Evolutionary conservation across 2,888 invertebrate genomes (phyloP).

Genomic region (Pandemis heparana): DNA sequence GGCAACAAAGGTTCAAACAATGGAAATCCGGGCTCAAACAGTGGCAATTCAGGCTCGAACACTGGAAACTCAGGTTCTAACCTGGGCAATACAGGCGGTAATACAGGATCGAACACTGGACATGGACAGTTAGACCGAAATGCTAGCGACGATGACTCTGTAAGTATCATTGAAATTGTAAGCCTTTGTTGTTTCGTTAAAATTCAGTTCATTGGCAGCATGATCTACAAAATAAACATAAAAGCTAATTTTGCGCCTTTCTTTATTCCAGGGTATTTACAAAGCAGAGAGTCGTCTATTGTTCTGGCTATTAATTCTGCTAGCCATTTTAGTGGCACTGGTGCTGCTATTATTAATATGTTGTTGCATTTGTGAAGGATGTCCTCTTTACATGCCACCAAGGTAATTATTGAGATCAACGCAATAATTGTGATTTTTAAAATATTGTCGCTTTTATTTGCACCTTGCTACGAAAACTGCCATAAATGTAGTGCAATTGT

Average conservation of each 20-base stretch:
- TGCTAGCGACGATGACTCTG: constrained; percentile 67
- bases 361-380: constrained; percentile 94
- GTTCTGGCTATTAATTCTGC: constrained; percentile 92
- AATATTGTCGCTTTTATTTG: constrained; percentile 37
- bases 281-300: constrained; percentile 90
- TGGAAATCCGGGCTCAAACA: constrained; percentile 29
- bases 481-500: not conserved
- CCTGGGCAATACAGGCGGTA: constrained; percentile 5
- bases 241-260: not conserved
- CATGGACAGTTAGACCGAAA: constrained; percentile 58
- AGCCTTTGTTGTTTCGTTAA: not conserved
- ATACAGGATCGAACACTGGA: constrained; percentile 27
- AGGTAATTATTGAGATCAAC: constrained; percentile 77
- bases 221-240: not conserved
- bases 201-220: not conserved
- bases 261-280: constrained; percentile 86
- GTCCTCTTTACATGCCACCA: constrained; percentile 92
- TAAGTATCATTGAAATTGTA: constrained; percentile 53
- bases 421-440: constrained; percentile 43
- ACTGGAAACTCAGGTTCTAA: constrained; percentile 21
- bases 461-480: constrained; percentile 14
- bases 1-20: constrained; percentile 42
- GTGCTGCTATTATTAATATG: constrained; percentile 90
- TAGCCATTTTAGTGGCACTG: constrained; percentile 90
- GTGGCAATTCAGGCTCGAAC: constrained; percentile 15